phyloP scores from a whole-genome alignment of 2,113 vertebrate species.

The Syngnathoides biaculeatus region DNA sequence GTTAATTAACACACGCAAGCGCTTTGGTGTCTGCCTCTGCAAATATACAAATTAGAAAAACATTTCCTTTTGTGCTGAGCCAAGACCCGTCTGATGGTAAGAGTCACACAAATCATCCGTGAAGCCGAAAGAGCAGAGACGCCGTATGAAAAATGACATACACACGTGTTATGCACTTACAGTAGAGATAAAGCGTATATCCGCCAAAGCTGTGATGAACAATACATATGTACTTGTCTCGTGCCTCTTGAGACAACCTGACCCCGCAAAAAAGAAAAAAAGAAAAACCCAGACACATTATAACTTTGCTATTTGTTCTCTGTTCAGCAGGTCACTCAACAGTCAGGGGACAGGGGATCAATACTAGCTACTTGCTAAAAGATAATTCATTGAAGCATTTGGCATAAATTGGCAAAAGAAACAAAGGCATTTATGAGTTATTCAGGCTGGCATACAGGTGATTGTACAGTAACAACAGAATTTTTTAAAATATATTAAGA shows the following conservation, averaged over 20 bases:
- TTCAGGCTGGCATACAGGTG: constrained; percentile 42
- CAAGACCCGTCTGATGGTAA: constrained; percentile 41
- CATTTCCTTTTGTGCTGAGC: constrained; percentile 66
- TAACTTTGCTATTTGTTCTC: constrained; percentile 36
- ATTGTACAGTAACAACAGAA: constrained; percentile 62
- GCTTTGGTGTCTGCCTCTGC: constrained; percentile 61
- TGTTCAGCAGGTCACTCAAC: constrained; percentile 29
- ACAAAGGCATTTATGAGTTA: constrained; percentile 63
- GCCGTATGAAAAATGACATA: background rate
- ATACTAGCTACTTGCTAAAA: constrained; percentile 37
- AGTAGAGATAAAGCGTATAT: too few relatives aligned
- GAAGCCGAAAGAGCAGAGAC: background rate
- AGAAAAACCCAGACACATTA: constrained; percentile 53
- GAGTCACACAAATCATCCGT: constrained; percentile 43
- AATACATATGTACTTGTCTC: constrained; percentile 12
- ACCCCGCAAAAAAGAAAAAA: constrained; percentile 17
- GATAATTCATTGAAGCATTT: background rate
- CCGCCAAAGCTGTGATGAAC: background rate
- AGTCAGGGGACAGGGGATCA: constrained; percentile 58
- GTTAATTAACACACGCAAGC: constrained; percentile 71
- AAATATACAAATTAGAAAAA: constrained; percentile 78
- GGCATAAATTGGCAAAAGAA: constrained; percentile 36
- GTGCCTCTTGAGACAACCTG: constrained; percentile 10
- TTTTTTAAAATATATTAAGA: constrained; percentile 17
- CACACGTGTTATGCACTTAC: background rate